These are phyloP conservation scores for Zosterops japonicus DNA, from an alignment of 2,113 vertebrate species.

Conservation along the genomic window DNA sequence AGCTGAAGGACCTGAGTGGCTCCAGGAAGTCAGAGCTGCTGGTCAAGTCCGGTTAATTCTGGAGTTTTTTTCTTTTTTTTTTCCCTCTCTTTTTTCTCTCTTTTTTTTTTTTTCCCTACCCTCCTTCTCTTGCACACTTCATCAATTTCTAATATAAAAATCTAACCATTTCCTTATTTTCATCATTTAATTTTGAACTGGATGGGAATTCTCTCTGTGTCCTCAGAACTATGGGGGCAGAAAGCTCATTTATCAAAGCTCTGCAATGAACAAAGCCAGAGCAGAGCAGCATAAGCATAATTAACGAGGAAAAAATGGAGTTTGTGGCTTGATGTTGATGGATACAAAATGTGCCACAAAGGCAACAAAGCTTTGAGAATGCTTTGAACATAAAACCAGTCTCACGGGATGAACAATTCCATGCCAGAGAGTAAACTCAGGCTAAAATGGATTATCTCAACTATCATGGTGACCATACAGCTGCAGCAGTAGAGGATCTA, in stretches of 20 bases:
- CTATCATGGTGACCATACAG: background rate
- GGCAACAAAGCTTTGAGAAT: constrained; percentile 56
- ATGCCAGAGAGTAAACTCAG: background rate
- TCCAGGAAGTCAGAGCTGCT: background rate
- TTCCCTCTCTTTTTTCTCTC: no score
- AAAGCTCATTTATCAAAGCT: constrained; percentile 61
- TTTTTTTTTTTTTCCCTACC: rapidly evolving
- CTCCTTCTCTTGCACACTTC: background rate
- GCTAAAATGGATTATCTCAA: background rate
- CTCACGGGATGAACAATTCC: constrained; percentile 26
- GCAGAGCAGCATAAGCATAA: constrained; percentile 36
- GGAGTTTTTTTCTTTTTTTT: background rate
- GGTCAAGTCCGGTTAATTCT: background rate
- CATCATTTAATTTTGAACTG: constrained; percentile 31
- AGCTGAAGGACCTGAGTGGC: background rate
- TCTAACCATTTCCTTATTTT: constrained; percentile 37
- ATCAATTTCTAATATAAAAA: constrained; percentile 39
- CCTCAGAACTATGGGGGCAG: constrained; percentile 16
- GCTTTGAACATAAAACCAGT: constrained; percentile 59
- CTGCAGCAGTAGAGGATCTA: background rate
- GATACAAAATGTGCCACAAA: constrained; percentile 64
- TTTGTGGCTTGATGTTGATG: constrained; percentile 64
- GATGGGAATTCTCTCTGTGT: constrained; percentile 5
- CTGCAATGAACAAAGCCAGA: constrained; percentile 47
- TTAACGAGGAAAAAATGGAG: constrained; percentile 47